Evolutionary conservation across 2,888 invertebrate species (phyloP).

Genomic region (Athrips mouffetella): DNA sequence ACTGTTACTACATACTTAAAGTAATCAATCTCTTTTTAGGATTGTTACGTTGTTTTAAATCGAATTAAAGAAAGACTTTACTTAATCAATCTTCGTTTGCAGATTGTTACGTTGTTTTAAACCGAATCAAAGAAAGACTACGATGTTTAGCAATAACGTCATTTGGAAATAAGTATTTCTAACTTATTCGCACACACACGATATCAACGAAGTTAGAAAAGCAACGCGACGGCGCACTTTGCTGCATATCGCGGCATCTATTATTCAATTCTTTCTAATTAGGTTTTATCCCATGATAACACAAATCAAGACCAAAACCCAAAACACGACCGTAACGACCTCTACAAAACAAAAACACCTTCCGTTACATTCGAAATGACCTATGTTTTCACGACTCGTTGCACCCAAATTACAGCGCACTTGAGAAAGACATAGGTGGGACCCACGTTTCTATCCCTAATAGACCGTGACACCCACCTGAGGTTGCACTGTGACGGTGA

Average conservation of each 20-base stretch:
- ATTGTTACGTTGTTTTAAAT: neutral
- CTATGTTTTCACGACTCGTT: no score
- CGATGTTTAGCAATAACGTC: no score
- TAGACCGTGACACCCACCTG: constrained; percentile 33
- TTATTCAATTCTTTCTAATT: no score
- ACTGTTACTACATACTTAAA: neutral
- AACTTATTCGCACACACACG: no score
- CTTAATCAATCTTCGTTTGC: neutral
- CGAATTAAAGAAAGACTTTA: neutral
- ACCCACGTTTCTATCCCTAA: constrained; percentile 4
- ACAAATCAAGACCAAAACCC: no score
- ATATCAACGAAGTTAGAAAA: no score
- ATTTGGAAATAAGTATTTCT: no score
- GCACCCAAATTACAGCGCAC: neutral
- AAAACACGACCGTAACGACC: no score
- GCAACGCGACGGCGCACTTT: no score
- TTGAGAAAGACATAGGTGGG: neutral
- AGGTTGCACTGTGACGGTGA: constrained; percentile 39
- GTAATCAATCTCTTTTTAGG: neutral
- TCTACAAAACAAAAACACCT: no score
- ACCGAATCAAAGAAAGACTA: neutral
- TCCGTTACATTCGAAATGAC: neutral
- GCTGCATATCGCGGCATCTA: no score
- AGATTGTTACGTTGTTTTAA: neutral
- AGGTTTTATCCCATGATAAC: neutral